Evolutionary conservation across 2,888 invertebrate genomes (phyloP).

Genomic region (Orthosia gothica): DNA sequence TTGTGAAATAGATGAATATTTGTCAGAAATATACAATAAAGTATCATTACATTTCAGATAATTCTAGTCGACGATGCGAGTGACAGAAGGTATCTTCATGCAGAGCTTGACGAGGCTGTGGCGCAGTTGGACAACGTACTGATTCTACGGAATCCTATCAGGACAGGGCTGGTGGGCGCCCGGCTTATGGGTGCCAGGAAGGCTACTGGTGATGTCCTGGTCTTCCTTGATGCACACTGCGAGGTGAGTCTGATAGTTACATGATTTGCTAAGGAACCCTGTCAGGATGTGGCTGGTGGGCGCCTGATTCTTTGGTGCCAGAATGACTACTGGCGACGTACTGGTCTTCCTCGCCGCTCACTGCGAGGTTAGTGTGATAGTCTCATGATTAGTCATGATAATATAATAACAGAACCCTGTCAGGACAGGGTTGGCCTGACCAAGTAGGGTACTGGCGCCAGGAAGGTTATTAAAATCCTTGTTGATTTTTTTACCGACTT

Average conservation of each 20-base stretch:
- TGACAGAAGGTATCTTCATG: conserved; percentile 83
- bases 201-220: conserved; percentile 96
- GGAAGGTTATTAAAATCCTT: too few relatives aligned
- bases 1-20: not conserved
- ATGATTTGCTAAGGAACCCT: not conserved
- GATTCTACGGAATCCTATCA: conserved; percentile 94
- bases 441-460: too few relatives aligned
- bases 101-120: conserved; percentile 85
- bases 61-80: conserved; percentile 89
- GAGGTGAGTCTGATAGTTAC: conserved; percentile 93
- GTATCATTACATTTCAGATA: conserved; percentile 77
- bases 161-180: conserved; percentile 97
- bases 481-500: too few relatives aligned
- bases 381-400: too few relatives aligned
- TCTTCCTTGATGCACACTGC: conserved; percentile 98
- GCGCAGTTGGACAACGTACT: conserved; percentile 82
- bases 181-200: conserved; percentile 96
- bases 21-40: not conserved
- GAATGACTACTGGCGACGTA: conserved; percentile 95
- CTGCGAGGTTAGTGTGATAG: conserved; percentile 94
- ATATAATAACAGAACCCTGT: too few relatives aligned
- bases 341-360: conserved; percentile 98
- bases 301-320: conserved; percentile 97
- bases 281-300: conserved; percentile 96
- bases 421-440: too few relatives aligned